These are phyloP conservation scores for Lymantria monacha DNA, from an alignment of 2,888 invertebrate genomes.

Conservation along the genomic window DNA sequence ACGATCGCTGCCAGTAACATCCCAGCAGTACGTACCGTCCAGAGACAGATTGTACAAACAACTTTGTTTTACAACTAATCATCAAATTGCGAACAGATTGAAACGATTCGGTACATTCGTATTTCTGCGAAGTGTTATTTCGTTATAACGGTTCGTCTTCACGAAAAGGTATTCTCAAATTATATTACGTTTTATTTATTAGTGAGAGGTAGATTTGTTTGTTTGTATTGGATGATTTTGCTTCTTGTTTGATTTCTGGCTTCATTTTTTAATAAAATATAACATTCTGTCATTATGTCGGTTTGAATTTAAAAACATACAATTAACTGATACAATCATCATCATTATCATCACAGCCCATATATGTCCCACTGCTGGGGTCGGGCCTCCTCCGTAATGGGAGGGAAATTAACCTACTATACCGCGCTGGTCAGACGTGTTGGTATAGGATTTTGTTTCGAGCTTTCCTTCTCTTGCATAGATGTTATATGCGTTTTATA, in stretches of 20 bases:
- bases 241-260: background rate
- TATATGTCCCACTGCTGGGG: too few species aligned
- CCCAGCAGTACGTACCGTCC: background rate
- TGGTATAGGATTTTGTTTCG: too few species aligned
- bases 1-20: too few species aligned
- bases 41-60: slow-evolving; percentile 2
- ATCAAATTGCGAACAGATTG: slow-evolving; percentile 8
- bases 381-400: too few species aligned
- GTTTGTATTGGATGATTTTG: background rate
- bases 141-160: background rate
- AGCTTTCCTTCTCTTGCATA: too few species aligned
- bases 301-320: too few species aligned
- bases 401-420: too few species aligned
- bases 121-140: slow-evolving; percentile 6
- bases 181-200: slow-evolving; percentile 2
- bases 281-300: too few species aligned
- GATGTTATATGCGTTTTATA: too few species aligned
- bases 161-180: slow-evolving; percentile 1
- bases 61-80: slow-evolving; percentile 29
- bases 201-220: background rate
- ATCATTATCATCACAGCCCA: too few species aligned
- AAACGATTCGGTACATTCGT: slow-evolving; percentile 1
- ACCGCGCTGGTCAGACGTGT: too few species aligned
- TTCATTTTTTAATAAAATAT: background rate
- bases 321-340: too few species aligned